These are phyloP conservation scores for Ondatra zibethicus DNA, from an alignment of 2,113 vertebrate genomes.

Conservation along the genomic window DNA sequence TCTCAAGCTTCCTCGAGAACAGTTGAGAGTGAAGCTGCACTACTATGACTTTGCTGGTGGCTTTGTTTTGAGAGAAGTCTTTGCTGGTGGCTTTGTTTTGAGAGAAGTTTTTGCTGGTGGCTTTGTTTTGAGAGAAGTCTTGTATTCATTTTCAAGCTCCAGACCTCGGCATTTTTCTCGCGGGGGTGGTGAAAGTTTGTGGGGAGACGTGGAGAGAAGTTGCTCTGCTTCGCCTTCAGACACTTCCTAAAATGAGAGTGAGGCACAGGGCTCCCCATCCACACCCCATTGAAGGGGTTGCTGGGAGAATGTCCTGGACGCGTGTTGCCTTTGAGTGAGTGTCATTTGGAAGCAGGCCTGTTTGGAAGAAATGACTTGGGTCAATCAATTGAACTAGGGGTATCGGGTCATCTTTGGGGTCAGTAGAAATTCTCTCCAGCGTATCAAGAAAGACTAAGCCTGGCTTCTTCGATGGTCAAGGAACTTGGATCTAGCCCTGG, in stretches of 20 bases:
- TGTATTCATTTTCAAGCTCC: constrained; percentile 12
- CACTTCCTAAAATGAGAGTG: not conserved
- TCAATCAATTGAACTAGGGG: not conserved
- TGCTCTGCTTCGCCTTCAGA: not conserved
- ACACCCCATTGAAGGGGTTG: too few relatives aligned
- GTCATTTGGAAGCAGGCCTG: not conserved
- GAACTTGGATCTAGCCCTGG: not conserved
- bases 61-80: not conserved
- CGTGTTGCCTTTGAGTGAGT: not conserved
- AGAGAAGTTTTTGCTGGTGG: not conserved
- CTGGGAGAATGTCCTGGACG: not conserved
- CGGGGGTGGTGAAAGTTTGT: not conserved
- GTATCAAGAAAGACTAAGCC: not conserved
- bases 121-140: not conserved
- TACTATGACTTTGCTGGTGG: too few relatives aligned
- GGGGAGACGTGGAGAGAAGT: not conserved
- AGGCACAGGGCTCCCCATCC: not conserved
- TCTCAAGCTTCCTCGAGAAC: not conserved
- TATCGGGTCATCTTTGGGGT: not conserved
- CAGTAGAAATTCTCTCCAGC: not conserved
- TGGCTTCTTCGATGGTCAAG: not conserved
- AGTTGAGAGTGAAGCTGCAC: not conserved
- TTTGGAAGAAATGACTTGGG: not conserved
- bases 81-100: too few relatives aligned
- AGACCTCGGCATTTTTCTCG: not conserved